These are phyloP conservation scores for Idaea biselata DNA, from an alignment of 2,888 invertebrate species.

Conservation along the genomic window DNA sequence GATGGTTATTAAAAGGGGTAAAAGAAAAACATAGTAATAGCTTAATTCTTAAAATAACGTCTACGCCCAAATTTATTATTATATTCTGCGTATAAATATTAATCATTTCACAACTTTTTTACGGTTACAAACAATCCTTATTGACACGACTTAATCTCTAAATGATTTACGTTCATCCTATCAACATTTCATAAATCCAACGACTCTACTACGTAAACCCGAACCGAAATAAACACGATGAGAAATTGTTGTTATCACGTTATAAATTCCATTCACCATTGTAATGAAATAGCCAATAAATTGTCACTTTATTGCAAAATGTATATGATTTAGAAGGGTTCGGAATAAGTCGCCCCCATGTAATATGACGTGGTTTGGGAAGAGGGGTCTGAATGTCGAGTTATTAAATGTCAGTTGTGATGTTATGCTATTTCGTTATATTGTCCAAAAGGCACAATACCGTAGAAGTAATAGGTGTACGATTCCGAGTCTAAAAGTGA, in stretches of 20 bases:
- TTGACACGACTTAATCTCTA: slow-evolving; percentile 6
- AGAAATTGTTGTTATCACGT: slow-evolving; percentile 69
- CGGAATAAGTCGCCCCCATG: slow-evolving; percentile 50
- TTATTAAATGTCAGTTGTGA: slow-evolving; percentile 18
- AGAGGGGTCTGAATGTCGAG: slow-evolving; percentile 20
- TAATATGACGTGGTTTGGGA: slow-evolving; percentile 28
- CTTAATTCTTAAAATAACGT: neutral
- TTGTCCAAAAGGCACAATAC: neutral
- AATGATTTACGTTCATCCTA: slow-evolving; percentile 30
- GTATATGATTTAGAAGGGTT: slow-evolving; percentile 37
- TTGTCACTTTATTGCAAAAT: slow-evolving; percentile 57
- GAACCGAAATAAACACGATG: slow-evolving; percentile 49
- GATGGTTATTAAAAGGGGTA: neutral
- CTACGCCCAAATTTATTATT: neutral
- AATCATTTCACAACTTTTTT: neutral
- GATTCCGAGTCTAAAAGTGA: neutral
- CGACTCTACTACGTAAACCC: slow-evolving; percentile 49
- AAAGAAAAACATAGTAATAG: neutral
- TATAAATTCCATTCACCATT: slow-evolving; percentile 69
- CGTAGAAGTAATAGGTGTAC: neutral
- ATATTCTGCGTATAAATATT: neutral
- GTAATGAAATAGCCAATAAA: slow-evolving; percentile 73
- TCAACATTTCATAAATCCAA: slow-evolving; percentile 34
- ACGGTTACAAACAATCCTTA: neutral
- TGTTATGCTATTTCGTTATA: neutral